Evolutionary conservation across 1,140 invertebrate species (phyloP).

Genomic region (Cydia fagiglandana): DNA sequence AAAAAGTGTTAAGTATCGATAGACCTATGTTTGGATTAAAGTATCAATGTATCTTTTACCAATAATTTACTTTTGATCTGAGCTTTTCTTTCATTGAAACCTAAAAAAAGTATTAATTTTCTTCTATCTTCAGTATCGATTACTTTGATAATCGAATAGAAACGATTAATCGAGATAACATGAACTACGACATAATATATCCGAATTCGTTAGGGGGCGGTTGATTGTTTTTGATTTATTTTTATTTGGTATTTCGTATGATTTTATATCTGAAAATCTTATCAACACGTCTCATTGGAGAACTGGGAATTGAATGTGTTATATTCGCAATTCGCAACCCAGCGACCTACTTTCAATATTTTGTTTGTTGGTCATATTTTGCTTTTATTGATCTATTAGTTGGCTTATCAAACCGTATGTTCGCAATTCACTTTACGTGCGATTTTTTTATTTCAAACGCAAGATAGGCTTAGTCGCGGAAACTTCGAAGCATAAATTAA

Average conservation of each 20-base stretch:
- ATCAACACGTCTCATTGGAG: neutral
- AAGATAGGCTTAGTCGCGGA: neutral
- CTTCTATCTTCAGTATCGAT: neutral
- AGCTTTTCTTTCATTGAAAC: too few relatives aligned
- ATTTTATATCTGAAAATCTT: neutral
- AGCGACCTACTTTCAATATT: conserved; percentile 1
- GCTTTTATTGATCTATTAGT: conserved; percentile 24
- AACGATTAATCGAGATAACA: neutral
- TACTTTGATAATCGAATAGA: neutral
- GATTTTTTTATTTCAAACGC: conserved; percentile 7
- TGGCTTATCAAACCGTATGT: conserved; percentile 22
- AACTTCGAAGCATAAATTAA: conserved; percentile 10
- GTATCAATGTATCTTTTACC: too few relatives aligned
- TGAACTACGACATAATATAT: neutral
- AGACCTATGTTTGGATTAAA: too few relatives aligned
- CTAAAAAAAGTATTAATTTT: too few relatives aligned
- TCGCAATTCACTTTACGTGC: neutral
- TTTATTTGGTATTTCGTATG: neutral
- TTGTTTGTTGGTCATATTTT: conserved; percentile 17
- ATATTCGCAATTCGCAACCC: conserved; percentile 12
- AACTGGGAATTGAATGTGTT: neutral
- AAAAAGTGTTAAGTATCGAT: neutral
- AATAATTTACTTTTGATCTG: too few relatives aligned
- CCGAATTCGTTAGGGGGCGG: neutral
- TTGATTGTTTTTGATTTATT: too few relatives aligned